Evolutionary conservation across 2,888 invertebrate genomes (phyloP), one percentile per base, ranked within the genome.

Genomic region (Apotomis capreana): DNA sequence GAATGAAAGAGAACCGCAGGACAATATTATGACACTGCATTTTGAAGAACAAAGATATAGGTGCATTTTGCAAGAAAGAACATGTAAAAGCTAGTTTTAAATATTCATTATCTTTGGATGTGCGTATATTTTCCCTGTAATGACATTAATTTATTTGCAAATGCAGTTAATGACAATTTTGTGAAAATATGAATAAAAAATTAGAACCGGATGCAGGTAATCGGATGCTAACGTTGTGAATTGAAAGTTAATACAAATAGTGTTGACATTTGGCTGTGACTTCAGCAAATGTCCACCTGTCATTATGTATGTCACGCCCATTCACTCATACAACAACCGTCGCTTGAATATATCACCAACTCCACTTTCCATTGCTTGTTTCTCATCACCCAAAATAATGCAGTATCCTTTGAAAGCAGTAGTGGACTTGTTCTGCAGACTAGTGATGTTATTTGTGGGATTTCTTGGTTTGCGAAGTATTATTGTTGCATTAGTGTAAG

Each of bases 271-370:
- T 80, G 78, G 76, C 75, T 83, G 77, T 81, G 82, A 81, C 68
- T 65, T 57, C 80, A 79, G 79, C 82, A 79, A 81, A 82, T 80
- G 83, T 84, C 83, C 79, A 83, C 84, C 83, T 84, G 84, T 83
- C 84, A 83, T 75, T 79, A 73, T 75, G 68, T 77, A 70, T 73
- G 76, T 75, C 74, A 78, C 77, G 79, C 77, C 77, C 68, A 55
- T 63, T 40, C 69, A 70, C 70, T 57, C 44, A 59, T 51, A 51
- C 15, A 68, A 12, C 5, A 10, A 2, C 5, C 6, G 4, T 5
- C 15, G 12, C 4, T 44, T 36, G 15, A 51, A 15, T 6, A 0
- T 13, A 13, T 4, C 8, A 57, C 3, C 12, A 13, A 12, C 13
- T 46, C 10, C 58, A n/a, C 0, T 26, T 10, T 58, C 15, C 62